Evolutionary conservation across 2,797 vertebrate species (phyloP).

Genomic region (Muraenolepis orangiensis): DNA sequence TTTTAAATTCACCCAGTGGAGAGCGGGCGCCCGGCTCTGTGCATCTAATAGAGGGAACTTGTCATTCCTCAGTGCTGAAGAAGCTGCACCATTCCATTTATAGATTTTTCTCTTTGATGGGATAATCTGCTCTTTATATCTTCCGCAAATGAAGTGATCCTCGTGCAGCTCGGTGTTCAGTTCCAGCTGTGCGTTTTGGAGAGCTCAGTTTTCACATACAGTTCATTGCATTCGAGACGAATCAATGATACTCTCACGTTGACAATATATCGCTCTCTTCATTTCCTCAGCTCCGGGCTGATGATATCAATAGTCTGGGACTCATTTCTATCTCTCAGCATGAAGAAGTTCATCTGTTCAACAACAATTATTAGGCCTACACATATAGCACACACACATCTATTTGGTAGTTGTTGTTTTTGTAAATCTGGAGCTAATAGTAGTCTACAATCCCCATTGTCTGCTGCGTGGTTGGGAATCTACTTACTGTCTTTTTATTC

Average conservation of each 20-base stretch:
- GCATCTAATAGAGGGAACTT: conserved; percentile 55
- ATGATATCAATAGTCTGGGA: conserved; percentile 69
- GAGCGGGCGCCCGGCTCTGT: no score
- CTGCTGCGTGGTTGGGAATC: conserved; percentile 47
- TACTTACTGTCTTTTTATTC: conserved; percentile 64
- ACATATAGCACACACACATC: conserved; percentile 42
- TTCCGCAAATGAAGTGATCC: conserved; percentile 72
- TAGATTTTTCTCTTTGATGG: conserved; percentile 78
- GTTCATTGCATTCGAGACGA: conserved; percentile 72
- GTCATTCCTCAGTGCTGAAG: conserved; percentile 62
- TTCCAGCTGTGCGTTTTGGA: not conserved
- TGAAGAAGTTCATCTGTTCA: conserved; percentile 74
- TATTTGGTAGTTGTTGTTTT: conserved; percentile 62
- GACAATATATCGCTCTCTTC: conserved; percentile 73
- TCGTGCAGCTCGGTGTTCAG: conserved; percentile 54
- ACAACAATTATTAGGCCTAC: conserved; percentile 71
- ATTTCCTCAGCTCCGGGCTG: conserved; percentile 67
- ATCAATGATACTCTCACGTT: conserved; percentile 71
- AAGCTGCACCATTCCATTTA: conserved; percentile 71
- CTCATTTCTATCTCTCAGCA: conserved; percentile 69
- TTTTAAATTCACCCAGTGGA: conserved; percentile 19
- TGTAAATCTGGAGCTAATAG: conserved; percentile 34
- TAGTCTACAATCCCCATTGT: conserved; percentile 48
- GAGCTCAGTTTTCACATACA: conserved; percentile 63
- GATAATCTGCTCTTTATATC: conserved; percentile 77